A percentile compares a stretch with the other conserved stretches of the same genome.
phyloP scores from a whole-genome alignment of 2,888 invertebrate species.

The Melieria picta region DNA sequence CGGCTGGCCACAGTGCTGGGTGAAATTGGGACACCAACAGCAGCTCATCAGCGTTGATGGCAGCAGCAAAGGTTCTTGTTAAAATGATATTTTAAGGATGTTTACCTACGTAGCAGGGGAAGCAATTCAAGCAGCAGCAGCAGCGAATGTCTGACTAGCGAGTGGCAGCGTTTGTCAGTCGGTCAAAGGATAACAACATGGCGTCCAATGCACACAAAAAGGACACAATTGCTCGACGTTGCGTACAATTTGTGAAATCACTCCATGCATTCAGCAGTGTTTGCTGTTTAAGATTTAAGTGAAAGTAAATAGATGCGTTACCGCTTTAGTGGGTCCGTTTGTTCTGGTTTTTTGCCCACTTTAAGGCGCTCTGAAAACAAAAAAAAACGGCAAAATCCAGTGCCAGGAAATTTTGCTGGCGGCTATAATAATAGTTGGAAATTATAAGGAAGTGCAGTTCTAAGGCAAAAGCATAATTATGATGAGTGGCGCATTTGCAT shows the following conservation, averaged over 20 bases:
- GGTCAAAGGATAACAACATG: too few relatives aligned
- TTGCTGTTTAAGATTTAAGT: constrained; percentile 26
- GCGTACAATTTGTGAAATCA: not conserved
- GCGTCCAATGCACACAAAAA: too few relatives aligned
- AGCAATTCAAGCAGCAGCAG: constrained; percentile 2
- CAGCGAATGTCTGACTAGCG: not conserved
- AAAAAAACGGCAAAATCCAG: not conserved
- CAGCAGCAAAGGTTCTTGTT: constrained; percentile 28
- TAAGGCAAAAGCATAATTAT: too few relatives aligned
- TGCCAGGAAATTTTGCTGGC: too few relatives aligned
- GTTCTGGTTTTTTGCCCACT: constrained; percentile 1
- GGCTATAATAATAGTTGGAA: too few relatives aligned
- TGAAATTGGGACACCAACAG: not conserved
- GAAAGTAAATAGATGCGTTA: constrained; percentile 17
- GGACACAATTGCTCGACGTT: too few relatives aligned
- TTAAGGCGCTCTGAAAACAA: not conserved
- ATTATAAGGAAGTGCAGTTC: too few relatives aligned
- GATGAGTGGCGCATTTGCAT: too few relatives aligned
- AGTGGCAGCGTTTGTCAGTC: too few relatives aligned
- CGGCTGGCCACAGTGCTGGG: not conserved
- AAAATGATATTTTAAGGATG: constrained; percentile 39
- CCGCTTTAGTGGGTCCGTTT: not conserved
- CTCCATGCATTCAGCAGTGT: constrained; percentile 7
- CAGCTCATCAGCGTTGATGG: constrained; percentile 3
- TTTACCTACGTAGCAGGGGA: constrained; percentile 25